phyloP scores from a whole-genome alignment of 2,113 vertebrate genomes.

The Peromyscus leucopus region DNA sequence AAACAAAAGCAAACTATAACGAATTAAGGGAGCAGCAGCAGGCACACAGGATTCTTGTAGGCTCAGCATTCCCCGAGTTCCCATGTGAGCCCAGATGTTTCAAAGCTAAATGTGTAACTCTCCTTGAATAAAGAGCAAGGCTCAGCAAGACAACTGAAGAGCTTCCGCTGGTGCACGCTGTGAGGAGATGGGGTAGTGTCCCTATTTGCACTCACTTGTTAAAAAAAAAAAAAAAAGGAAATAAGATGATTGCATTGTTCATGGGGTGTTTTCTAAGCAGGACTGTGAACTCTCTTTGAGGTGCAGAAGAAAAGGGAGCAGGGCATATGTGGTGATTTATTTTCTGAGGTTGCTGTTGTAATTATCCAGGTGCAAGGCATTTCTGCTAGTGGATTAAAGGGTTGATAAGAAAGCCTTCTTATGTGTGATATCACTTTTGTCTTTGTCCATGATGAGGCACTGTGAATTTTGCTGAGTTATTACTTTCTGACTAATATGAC shows the following conservation, averaged over 20 bases:
- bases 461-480: neutral
- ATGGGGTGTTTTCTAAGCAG: neutral
- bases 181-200: constrained; percentile 44
- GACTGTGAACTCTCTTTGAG: neutral
- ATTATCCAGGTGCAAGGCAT: neutral
- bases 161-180: neutral
- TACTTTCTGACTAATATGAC: neutral
- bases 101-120: constrained; percentile 66
- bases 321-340: neutral
- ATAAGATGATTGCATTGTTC: neutral
- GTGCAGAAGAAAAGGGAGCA: neutral
- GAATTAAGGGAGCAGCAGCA: constrained; percentile 61
- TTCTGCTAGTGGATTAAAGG: constrained; percentile 48
- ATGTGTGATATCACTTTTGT: neutral
- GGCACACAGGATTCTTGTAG: constrained; percentile 69
- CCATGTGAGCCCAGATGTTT: constrained; percentile 75
- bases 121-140: constrained; percentile 66
- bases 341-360: neutral
- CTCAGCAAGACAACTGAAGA: constrained; percentile 56
- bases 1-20: constrained; percentile 57
- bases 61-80: constrained; percentile 69
- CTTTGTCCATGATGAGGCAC: neutral
- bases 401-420: constrained; percentile 8
- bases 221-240: constrained; percentile 7
- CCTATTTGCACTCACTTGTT: constrained; percentile 66